Base-by-base conservation (phyloP, 2,888 invertebrate species). In the Pterobdella sp. region DNA sequence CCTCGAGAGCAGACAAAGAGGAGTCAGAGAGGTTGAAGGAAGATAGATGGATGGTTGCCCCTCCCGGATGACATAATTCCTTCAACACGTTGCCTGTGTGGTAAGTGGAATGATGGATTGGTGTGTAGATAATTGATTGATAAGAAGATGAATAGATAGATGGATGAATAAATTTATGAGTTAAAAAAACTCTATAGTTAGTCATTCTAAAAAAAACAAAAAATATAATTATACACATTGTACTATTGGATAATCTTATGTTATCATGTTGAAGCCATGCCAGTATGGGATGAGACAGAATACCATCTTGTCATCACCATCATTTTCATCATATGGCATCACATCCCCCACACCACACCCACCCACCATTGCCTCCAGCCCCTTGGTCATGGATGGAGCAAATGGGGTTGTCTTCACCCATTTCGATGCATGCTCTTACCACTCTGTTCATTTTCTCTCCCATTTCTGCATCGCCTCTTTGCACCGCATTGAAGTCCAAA, bases 321-420 rank as follows among this genome's bases (percentile, higher is more conserved):
- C 49, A 42, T 14, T 22, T 42, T 42, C 49, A 42, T 14, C 49
- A 42, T 22, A 42, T 22, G 22, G 22, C 10, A 42, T 22, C 49
- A 22, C 7, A 42, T 42, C n/a, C n/a, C n/a, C n/a, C n/a, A n/a
- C n/a, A n/a, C 4, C 32, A 49, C 36, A 7, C 18, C 36, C 36
- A 68, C 77, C 71, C 73, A 85, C 86, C 86, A 79, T 87, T 87
- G 67, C 97, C 97, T n/a, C 97, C 97, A 10, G 97, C 97, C 31
- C 97, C 97, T 87, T 97, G 97, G 85, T 98, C 97, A 82, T 98
- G 97, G 79, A 98, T 96, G 87, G 94, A 90, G 79, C 87, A 87
- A 79, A 97, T 94, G 1, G 96, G 96, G 85, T 97, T 84, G 85
- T 96, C 81, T 1, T 52, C 69, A 22, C 88, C 88, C 81, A 90